Conservation (phyloP, 1,140 invertebrate genomes). For the Cyclina sinensis region DNA sequence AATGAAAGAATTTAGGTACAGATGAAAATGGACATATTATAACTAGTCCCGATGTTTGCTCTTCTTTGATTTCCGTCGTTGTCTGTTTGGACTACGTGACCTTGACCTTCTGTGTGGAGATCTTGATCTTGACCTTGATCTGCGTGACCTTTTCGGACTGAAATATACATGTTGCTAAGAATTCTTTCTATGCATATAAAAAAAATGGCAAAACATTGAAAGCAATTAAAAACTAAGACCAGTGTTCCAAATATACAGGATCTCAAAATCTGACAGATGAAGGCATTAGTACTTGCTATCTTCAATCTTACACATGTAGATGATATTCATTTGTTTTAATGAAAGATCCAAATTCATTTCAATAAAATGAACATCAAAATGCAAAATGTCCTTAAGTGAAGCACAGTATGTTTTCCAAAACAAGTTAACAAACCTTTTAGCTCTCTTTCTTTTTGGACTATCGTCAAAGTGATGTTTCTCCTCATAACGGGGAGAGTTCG, state of each 20-base stretch:
- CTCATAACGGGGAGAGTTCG: constrained; percentile 67
- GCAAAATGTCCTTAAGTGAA: no score
- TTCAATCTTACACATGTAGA: no score
- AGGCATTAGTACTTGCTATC: no score
- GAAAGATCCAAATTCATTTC: no score
- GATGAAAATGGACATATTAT: background rate
- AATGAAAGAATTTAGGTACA: background rate
- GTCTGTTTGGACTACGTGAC: constrained; percentile 78
- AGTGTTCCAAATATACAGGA: no score
- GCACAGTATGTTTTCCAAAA: no score
- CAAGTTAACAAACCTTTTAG: constrained; percentile 68
- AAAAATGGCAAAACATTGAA: background rate
- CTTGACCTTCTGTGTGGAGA: constrained; percentile 74
- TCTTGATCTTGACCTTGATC: constrained; percentile 79
- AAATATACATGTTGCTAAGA: no score
- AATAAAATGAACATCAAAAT: no score
- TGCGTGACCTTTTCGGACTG: constrained; percentile 81
- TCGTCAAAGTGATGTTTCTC: constrained; percentile 61
- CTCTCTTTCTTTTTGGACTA: constrained; percentile 72
- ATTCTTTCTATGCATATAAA: background rate
- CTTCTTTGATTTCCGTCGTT: constrained; percentile 82
- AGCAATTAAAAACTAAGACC: no score
- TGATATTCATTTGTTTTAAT: no score
- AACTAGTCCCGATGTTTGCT: constrained; percentile 80
- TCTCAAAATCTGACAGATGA: no score